phyloP scores from a whole-genome alignment of 2,797 vertebrate species.

The Phoxinus dragarum region DNA sequence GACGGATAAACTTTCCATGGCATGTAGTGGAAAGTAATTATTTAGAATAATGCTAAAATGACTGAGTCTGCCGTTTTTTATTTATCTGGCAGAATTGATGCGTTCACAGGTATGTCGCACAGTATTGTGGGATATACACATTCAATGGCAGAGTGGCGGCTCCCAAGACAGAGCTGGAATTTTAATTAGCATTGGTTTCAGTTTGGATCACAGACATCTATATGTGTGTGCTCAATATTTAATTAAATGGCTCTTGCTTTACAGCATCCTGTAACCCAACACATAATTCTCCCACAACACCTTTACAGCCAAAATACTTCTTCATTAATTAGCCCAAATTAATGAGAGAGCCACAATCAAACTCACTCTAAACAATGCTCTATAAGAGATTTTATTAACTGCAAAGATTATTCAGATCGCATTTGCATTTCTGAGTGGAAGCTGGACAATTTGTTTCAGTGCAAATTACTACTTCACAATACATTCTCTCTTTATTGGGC shows the following conservation, averaged over 20 bases:
- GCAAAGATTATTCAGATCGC: conserved; percentile 6
- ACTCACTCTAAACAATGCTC: conserved; percentile 47
- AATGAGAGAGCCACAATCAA: conserved; percentile 67
- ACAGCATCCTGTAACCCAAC: conserved; percentile 71
- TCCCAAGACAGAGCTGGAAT: conserved; percentile 72
- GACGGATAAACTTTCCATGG: conserved; percentile 26
- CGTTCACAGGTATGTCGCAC: conserved; percentile 58
- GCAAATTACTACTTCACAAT: conserved; percentile 17
- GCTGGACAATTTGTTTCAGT: neutral
- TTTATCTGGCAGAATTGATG: conserved; percentile 64
- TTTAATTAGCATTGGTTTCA: conserved; percentile 80
- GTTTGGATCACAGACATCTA: conserved; percentile 77
- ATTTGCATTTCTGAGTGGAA: conserved; percentile 12
- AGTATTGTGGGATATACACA: conserved; percentile 33
- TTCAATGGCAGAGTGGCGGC: conserved; percentile 40
- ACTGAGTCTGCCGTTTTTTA: conserved; percentile 29
- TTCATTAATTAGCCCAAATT: conserved; percentile 76
- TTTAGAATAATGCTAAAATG: conserved; percentile 44
- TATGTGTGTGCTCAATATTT: conserved; percentile 77
- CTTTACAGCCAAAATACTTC: conserved; percentile 67
- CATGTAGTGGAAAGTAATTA: conserved; percentile 36
- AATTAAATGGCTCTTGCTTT: conserved; percentile 81
- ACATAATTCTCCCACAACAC: conserved; percentile 72
- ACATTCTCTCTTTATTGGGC: neutral
- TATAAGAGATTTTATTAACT: conserved; percentile 51